These are phyloP conservation scores for Oryzias dopingdopingensis DNA, from an alignment of 2,797 vertebrate genomes.

Conservation along the genomic window DNA sequence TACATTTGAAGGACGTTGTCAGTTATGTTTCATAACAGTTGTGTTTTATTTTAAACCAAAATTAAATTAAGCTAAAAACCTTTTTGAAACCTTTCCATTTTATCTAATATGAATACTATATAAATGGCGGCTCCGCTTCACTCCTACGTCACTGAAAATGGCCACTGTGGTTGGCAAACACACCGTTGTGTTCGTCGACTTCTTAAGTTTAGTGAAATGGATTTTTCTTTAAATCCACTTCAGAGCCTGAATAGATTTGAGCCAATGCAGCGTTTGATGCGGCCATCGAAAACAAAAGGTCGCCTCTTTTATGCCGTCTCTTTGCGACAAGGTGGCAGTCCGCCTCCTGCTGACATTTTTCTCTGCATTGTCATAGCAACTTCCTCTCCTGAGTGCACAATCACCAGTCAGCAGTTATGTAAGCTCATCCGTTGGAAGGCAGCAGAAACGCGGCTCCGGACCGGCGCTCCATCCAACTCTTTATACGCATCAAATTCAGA, in stretches of 20 bases:
- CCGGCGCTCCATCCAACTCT: no score
- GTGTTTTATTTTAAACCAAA: no score
- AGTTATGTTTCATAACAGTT: no score
- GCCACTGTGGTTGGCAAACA: background rate
- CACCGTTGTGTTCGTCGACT: background rate
- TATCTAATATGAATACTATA: no score
- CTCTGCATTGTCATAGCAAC: constrained; percentile 30
- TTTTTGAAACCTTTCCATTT: no score
- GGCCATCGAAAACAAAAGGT: constrained; percentile 50
- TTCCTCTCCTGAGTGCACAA: constrained; percentile 20
- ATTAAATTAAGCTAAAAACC: no score
- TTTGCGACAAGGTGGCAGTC: constrained; percentile 24
- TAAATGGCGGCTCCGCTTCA: background rate
- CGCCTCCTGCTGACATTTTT: constrained; percentile 39
- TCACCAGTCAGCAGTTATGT: constrained; percentile 18
- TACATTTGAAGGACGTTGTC: no score
- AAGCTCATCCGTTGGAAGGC: background rate
- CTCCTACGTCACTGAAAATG: background rate
- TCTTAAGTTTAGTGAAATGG: background rate
- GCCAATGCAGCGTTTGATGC: constrained; percentile 23
- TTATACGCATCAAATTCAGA: background rate
- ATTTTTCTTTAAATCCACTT: constrained; percentile 35
- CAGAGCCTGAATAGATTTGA: constrained; percentile 32
- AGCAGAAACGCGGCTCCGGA: background rate
- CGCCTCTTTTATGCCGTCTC: constrained; percentile 33